Percentiles rank a stretch among this genome's conserved stretches.
Conservation (phyloP, 2,888 invertebrate species). For the Pammene aurita region DNA sequence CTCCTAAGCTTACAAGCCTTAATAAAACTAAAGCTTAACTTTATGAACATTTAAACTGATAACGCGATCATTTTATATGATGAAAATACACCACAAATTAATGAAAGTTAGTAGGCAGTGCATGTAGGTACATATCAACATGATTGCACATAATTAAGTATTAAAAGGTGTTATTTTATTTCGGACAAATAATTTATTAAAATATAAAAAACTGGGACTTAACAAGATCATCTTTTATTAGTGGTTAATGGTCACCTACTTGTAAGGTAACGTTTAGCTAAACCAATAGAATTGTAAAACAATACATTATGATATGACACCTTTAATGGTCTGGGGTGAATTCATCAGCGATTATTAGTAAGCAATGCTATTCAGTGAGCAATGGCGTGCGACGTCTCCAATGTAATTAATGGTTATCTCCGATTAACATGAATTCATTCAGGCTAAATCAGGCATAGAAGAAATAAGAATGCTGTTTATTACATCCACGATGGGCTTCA, state of each 20-base stretch:
- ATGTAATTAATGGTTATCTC: conserved; percentile 28
- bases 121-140: too few relatives aligned
- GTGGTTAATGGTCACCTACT: not conserved
- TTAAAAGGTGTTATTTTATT: too few relatives aligned
- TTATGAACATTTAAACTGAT: too few relatives aligned
- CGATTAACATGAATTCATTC: conserved; percentile 38
- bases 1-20: too few relatives aligned
- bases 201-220: too few relatives aligned
- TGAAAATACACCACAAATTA: too few relatives aligned
- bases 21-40: too few relatives aligned
- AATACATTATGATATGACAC: conserved; percentile 19
- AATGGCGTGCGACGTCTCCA: conserved; percentile 9
- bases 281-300: conserved; percentile 4
- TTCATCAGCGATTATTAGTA: conserved; percentile 17
- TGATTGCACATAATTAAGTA: too few relatives aligned
- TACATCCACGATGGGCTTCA: conserved; percentile 19
- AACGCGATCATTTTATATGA: too few relatives aligned
- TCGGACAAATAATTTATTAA: too few relatives aligned
- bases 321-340: not conserved
- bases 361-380: conserved; percentile 20
- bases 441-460: conserved; percentile 28
- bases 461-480: conserved; percentile 27
- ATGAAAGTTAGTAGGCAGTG: too few relatives aligned
- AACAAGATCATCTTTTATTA: not conserved
- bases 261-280: not conserved